Evolutionary conservation across 35 echinoderm and acorn worm genomes (phyloP).

Genomic region (Heliocidaris tuberculata): DNA sequence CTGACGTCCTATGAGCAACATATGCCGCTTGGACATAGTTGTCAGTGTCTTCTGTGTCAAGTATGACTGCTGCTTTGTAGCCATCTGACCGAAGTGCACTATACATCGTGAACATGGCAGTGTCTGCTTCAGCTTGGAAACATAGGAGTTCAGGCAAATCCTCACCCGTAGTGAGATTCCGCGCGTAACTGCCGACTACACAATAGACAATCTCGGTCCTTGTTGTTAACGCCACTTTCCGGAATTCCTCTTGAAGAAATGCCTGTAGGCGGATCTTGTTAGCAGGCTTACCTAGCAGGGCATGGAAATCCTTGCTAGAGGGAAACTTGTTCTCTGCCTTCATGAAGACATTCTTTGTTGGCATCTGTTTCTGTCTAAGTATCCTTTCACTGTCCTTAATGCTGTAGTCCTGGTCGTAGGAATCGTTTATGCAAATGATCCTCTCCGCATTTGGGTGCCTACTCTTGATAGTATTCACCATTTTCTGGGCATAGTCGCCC

Average conservation of each 20-base stretch:
- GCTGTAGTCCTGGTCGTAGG: slow-evolving; percentile 19
- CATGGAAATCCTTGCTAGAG: slow-evolving; percentile 45
- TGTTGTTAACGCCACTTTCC: slow-evolving; percentile 36
- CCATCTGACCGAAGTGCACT: slow-evolving; percentile 46
- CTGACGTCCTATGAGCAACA: slow-evolving; percentile 59
- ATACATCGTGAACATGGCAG: slow-evolving; percentile 64
- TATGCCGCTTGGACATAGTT: slow-evolving; percentile 65
- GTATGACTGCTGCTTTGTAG: slow-evolving; percentile 51
- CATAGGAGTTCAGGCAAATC: slow-evolving; percentile 51
- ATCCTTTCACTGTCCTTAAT: slow-evolving; percentile 44
- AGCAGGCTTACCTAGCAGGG: slow-evolving; percentile 57
- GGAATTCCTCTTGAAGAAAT: slow-evolving; percentile 61
- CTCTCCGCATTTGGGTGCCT: too few species aligned
- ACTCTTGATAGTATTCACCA: too few species aligned
- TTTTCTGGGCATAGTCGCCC: too few species aligned
- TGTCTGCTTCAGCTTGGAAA: slow-evolving; percentile 67
- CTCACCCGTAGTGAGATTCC: slow-evolving; percentile 47
- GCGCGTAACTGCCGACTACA: slow-evolving; percentile 57
- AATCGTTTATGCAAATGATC: too few species aligned
- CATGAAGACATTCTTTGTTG: slow-evolving; percentile 39
- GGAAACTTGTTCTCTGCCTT: slow-evolving; percentile 51
- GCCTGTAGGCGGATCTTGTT: slow-evolving; percentile 58
- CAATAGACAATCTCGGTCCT: slow-evolving; percentile 54
- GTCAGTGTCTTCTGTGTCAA: slow-evolving; percentile 58
- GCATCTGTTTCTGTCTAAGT: slow-evolving; percentile 29